Conservation (phyloP, 2,888 invertebrate genomes). For the Tachystola acroxantha region DNA sequence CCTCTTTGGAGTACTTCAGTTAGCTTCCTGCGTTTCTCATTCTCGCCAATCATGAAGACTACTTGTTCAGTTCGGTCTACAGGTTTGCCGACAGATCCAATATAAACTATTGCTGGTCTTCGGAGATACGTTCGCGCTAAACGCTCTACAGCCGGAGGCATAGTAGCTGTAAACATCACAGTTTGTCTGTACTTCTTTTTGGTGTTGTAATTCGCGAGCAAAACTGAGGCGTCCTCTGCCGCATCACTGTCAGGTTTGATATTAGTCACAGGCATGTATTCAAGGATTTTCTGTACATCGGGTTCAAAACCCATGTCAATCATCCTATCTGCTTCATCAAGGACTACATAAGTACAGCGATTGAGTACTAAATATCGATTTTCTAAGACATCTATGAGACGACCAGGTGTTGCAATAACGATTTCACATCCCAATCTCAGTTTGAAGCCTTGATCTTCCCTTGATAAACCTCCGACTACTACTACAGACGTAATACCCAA, state of each 20-base stretch:
- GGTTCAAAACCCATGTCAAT: slow-evolving; percentile 99
- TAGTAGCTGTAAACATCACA: slow-evolving; percentile 99
- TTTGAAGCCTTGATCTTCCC: slow-evolving; percentile 99
- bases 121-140: slow-evolving; percentile 96
- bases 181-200: slow-evolving; percentile 99
- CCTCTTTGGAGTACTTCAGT: slow-evolving; percentile 93
- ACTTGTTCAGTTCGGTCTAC: slow-evolving; percentile 99
- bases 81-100: slow-evolving; percentile 97
- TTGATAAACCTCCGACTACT: slow-evolving; percentile 97
- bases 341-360: slow-evolving; percentile 98
- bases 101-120: slow-evolving; percentile 97
- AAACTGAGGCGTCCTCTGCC: slow-evolving; percentile 94
- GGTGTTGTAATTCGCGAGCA: slow-evolving; percentile 95
- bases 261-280: slow-evolving; percentile 98
- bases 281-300: slow-evolving; percentile 97
- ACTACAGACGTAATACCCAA: slow-evolving; percentile 96
- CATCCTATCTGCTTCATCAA: slow-evolving; percentile 99
- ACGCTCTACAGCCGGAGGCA: slow-evolving; percentile 98
- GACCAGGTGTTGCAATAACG: slow-evolving; percentile 99
- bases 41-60: slow-evolving; percentile 96
- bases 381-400: slow-evolving; percentile 98
- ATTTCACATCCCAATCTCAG: slow-evolving; percentile 98
- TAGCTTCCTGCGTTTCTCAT: slow-evolving; percentile 97
- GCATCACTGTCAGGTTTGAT: slow-evolving; percentile 98
- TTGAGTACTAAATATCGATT: slow-evolving; percentile 97